Evolutionary conservation across 2,888 invertebrate species (phyloP).

Genomic region (Abrostola tripartita): DNA sequence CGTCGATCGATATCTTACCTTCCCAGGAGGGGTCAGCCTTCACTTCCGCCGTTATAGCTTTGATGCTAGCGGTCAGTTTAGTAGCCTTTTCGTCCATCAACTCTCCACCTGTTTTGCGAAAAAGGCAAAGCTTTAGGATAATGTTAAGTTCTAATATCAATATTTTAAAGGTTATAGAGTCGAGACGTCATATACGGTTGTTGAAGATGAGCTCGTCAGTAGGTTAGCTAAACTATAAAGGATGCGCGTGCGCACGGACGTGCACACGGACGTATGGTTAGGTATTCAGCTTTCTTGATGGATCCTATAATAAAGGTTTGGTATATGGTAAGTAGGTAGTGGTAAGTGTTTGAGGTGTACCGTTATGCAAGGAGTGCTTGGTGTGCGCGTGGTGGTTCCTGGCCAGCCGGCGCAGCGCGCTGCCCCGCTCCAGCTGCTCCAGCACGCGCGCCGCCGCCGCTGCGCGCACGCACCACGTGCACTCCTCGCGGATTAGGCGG

Average conservation of each 20-base stretch:
- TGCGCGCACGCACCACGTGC: constrained; percentile 92
- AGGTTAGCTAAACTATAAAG: too few relatives aligned
- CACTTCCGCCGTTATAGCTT: constrained; percentile 91
- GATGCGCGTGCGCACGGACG: too few relatives aligned
- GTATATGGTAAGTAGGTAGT: not conserved
- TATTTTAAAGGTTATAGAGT: too few relatives aligned
- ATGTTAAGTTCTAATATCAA: not conserved
- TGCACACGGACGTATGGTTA: too few relatives aligned
- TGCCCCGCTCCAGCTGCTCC: constrained; percentile 92
- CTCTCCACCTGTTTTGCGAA: constrained; percentile 70
- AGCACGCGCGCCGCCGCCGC: constrained; percentile 94
- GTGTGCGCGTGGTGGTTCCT: constrained; percentile 70
- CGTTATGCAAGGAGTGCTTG: constrained; percentile 62
- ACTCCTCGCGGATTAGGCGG: constrained; percentile 73
- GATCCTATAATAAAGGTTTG: too few relatives aligned
- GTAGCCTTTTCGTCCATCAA: constrained; percentile 97
- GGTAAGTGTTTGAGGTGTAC: constrained; percentile 41
- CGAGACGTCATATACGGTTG: too few relatives aligned
- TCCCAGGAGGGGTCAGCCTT: constrained; percentile 92
- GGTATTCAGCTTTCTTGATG: too few relatives aligned
- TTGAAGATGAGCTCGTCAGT: too few relatives aligned
- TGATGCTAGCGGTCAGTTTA: constrained; percentile 94
- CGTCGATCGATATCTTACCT: constrained; percentile 76
- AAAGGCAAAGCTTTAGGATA: too few relatives aligned
- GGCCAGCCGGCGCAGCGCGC: constrained; percentile 93